These are phyloP conservation scores for Notarius quadriscutis DNA, from an alignment of 2,113 vertebrate genomes.

Conservation along the genomic window DNA sequence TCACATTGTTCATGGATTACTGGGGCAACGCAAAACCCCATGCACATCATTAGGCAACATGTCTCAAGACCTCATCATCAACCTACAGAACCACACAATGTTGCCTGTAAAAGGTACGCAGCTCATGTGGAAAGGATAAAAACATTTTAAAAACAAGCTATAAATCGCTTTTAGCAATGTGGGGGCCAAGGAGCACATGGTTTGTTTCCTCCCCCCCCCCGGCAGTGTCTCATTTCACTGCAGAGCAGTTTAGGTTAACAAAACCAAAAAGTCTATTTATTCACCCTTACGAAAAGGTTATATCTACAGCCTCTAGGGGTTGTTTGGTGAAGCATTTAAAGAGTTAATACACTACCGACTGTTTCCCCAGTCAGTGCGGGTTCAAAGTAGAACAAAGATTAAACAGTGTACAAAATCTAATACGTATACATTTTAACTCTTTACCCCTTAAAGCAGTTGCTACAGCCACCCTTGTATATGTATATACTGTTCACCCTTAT, in stretches of 20 bases:
- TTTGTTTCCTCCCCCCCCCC: not conserved
- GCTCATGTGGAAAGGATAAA: not conserved
- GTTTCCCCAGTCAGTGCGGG: not conserved
- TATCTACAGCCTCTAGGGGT: no score
- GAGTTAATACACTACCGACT: no score
- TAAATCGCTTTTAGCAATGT: not conserved
- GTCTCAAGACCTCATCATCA: conserved; percentile 12
- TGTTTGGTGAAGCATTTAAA: not conserved
- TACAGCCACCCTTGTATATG: no score
- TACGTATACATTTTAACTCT: not conserved
- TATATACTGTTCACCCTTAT: no score
- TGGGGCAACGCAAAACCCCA: not conserved
- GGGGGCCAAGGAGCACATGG: no score
- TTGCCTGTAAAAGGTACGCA: conserved; percentile 15
- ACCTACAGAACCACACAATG: not conserved
- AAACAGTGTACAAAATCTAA: not conserved
- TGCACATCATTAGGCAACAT: conserved; percentile 18
- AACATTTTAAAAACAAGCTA: not conserved
- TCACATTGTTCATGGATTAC: conserved; percentile 9
- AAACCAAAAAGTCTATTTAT: not conserved
- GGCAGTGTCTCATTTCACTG: not conserved
- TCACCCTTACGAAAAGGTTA: not conserved
- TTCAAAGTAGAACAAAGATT: not conserved
- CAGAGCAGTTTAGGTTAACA: not conserved
- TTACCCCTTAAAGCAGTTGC: no score